Conservation (phyloP, 2,113 vertebrate genomes). For the Stictonetta naevosa region DNA sequence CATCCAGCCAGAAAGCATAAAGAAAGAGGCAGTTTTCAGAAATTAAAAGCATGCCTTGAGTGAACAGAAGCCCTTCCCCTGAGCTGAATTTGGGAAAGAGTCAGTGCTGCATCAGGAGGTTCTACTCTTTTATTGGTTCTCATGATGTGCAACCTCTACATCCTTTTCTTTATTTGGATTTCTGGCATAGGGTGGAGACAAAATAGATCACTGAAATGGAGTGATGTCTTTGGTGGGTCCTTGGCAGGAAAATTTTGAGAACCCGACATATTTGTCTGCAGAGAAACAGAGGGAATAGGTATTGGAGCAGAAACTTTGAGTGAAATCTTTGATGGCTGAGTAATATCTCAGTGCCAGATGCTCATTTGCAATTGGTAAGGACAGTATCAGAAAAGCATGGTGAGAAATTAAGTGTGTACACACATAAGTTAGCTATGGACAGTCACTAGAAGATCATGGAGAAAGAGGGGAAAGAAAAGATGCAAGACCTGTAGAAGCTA, state of each 20-base stretch:
- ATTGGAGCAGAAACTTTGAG: background rate
- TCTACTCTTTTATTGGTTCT: background rate
- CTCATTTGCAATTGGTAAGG: background rate
- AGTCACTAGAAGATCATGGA: background rate
- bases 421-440: background rate
- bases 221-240: background rate
- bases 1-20: background rate
- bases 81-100: background rate
- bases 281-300: background rate
- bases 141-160: background rate
- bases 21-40: background rate
- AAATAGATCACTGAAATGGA: background rate
- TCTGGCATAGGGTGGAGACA: background rate
- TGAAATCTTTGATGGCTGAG: accelerated
- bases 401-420: background rate
- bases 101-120: background rate
- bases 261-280: background rate
- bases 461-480: background rate
- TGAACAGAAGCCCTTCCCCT: accelerated
- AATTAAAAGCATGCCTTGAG: background rate
- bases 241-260: background rate
- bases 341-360: background rate
- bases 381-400: background rate
- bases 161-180: background rate
- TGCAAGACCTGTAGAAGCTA: background rate